phyloP scores from a whole-genome alignment of 2,113 vertebrate genomes.

The Chrysochloris asiatica region DNA sequence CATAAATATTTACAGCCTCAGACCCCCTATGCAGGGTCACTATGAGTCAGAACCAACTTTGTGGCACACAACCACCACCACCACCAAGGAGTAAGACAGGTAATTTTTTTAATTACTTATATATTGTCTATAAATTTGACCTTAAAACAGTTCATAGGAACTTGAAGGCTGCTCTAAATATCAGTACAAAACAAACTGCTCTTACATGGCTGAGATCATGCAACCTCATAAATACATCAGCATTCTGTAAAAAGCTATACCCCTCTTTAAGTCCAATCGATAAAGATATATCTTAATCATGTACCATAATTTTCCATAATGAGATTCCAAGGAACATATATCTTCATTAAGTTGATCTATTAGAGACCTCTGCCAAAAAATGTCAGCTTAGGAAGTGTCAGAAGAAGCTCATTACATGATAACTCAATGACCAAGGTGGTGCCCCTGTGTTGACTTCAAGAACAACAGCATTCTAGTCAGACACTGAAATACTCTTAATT shows the following conservation, averaged over 20 bases:
- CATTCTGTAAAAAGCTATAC: neutral
- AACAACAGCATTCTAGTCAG: neutral
- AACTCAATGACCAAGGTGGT: neutral
- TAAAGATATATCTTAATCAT: neutral
- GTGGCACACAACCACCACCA: too few relatives aligned
- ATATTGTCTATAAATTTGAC: neutral
- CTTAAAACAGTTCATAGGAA: neutral
- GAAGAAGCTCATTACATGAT: neutral
- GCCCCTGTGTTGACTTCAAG: neutral
- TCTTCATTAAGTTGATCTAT: neutral
- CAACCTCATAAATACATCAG: neutral
- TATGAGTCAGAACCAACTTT: too few relatives aligned
- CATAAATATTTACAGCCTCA: too few relatives aligned
- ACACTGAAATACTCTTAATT: neutral
- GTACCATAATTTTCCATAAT: neutral
- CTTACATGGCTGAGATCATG: neutral
- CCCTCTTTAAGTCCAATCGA: neutral
- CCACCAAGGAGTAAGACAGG: neutral
- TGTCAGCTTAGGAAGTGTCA: neutral
- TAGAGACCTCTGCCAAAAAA: neutral
- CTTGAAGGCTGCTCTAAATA: neutral
- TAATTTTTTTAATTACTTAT: neutral
- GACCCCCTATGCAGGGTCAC: too few relatives aligned
- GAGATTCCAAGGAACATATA: neutral
- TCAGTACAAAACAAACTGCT: neutral